Evolutionary conservation across 64 coral and sea anemone genomes (phyloP), one percentile per base, ranked within the genome.

Genomic region (Trachythela sp.): DNA sequence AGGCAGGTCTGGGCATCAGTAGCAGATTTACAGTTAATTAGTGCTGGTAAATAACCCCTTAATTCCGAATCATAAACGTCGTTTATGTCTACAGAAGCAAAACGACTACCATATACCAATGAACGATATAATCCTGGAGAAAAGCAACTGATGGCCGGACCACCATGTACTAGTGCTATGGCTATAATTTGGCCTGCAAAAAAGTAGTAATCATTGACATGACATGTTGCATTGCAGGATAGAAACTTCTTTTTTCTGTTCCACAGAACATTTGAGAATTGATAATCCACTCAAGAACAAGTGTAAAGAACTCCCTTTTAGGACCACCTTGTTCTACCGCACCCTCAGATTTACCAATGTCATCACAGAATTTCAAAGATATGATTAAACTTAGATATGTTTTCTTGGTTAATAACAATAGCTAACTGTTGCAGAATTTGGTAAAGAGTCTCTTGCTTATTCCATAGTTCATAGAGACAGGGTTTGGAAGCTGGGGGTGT

Each of bases 261-360:
- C 88, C 88, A 90, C 75, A 84, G 32, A 90, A 90, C 4, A 90
- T 36, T 45, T 90, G 72, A 6, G 88, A 90, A 24, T 83, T 90
- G 15, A 83, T 34, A 0, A 90, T 56, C 88, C 88, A 90, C 26
- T 90, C 71, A 34, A 90, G n/a, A 18, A 84, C 75, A 1, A 84
- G 77, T 8, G 88, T 84, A 54, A 90, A 84, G 40, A 84, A 90
- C 36, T 90, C 88, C 77, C 88, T 48, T 70, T 64, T 92, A 56
- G 88, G 94, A 11, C 84, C 94, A 40, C 84, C 85, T 11, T 83
- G 37, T 56, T 95, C 90, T 11, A 95, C 88, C 38, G 88, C 94
- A 32, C 93, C 93, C 64, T 94, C 90, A 42, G 89, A 88, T 8
- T 51, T 89, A 39, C 90, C 90, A 32, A n/a, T 13, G 45, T 94